phyloP scores from a whole-genome alignment of 2,888 invertebrate genomes.

The Stramonita haemastoma region DNA sequence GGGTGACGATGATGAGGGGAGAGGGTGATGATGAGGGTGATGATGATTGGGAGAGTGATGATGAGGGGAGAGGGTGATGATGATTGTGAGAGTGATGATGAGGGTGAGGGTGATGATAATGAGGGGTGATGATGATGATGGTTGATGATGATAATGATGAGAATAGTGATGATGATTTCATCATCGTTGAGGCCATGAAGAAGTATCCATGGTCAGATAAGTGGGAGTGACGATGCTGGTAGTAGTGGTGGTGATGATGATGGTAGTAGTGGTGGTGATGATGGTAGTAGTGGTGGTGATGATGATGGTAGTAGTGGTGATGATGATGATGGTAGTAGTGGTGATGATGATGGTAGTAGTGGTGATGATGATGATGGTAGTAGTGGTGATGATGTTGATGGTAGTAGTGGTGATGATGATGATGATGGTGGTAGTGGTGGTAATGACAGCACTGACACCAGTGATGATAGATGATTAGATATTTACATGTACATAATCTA shows the following conservation, averaged over 20 bases:
- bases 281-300: not conserved
- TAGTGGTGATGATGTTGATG: not conserved
- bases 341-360: not conserved
- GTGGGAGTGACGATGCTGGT: not conserved
- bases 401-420: not conserved
- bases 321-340: not conserved
- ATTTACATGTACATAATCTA: too few species aligned
- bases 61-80: not conserved
- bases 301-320: not conserved
- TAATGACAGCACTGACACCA: not conserved
- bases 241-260: not conserved
- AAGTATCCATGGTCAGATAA: not conserved
- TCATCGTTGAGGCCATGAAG: not conserved
- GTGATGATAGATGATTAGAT: not conserved
- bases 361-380: not conserved
- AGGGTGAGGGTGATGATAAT: not conserved
- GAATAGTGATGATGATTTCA: not conserved
- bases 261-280: not conserved
- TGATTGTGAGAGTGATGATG: not conserved
- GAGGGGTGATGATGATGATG: not conserved
- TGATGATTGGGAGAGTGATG: not conserved
- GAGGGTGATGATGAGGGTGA: not conserved
- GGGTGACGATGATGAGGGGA: not conserved
- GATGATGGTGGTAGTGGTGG: not conserved
- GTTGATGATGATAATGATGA: not conserved